Conservation (phyloP, 2,113 vertebrate genomes). For the Oreocharis arfaki region DNA sequence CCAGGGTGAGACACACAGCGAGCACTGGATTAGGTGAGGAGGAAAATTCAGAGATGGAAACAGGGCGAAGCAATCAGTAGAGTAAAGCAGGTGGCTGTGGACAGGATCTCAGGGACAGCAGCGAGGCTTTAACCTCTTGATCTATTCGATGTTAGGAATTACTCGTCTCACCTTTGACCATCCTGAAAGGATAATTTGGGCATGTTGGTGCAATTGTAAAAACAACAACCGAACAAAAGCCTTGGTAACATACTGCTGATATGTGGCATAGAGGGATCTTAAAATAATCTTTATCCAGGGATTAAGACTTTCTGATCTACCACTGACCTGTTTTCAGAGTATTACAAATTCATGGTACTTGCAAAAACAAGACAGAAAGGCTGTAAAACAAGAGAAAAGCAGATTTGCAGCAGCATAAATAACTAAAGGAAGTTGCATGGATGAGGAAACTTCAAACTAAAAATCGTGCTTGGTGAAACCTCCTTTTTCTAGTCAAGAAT, state of each 20-base stretch:
- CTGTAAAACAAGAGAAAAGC: neutral
- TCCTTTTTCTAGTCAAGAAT: neutral
- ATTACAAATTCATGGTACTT: slow-evolving; percentile 37
- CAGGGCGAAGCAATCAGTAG: accelerated
- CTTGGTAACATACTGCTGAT: neutral
- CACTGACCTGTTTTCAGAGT: slow-evolving; percentile 61
- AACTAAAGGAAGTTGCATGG: neutral
- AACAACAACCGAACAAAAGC: neutral
- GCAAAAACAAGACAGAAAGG: neutral
- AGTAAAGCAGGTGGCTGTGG: neutral
- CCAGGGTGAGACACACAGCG: neutral
- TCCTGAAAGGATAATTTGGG: neutral
- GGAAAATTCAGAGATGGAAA: neutral
- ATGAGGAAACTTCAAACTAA: neutral
- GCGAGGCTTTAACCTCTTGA: neutral
- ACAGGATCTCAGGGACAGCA: neutral
- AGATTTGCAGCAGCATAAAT: neutral
- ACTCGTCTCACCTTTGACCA: neutral
- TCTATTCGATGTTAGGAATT: neutral
- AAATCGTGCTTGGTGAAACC: neutral
- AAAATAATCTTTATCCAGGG: slow-evolving; percentile 67
- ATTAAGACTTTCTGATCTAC: slow-evolving; percentile 63
- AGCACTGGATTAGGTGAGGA: neutral
- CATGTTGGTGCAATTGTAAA: neutral
- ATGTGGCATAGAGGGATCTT: slow-evolving; percentile 10